Evolutionary conservation across 2,797 vertebrate genomes (phyloP), one percentile per base, ranked within the genome.

Genomic region (Silurus aristotelis): DNA sequence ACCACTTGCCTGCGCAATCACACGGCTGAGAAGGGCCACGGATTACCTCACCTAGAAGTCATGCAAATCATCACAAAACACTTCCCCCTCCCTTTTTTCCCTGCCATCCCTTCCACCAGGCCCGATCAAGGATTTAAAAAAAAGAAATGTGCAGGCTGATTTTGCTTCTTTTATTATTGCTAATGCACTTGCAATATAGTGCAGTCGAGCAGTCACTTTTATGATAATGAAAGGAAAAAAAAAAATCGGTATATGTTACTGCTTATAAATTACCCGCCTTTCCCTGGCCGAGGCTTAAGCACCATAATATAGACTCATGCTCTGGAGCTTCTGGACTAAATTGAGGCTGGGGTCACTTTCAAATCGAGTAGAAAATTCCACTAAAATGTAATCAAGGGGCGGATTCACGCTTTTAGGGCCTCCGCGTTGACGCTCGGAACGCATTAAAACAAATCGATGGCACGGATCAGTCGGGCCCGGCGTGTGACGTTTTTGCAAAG

Each of bases 1-100:
- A 90, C 91, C 75, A 71, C 90, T 90, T 89, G 88, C 91, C 89
- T 87, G 86, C 48, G 68, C 85, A 85, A 87, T 80, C 88, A 88
- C 77, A 83, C 70, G 83, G 85, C 86, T 82, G 83, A 87, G 90
- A 63, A 82, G 73, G 88, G 86, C 85, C 80, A 85, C 63, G 80
- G 67, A 87, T 85, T 87, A 87, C 85, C 84, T 88, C 83, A 86
- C 83, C 60, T 68, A 85, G 60, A 88, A 89, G 89, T 90, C 89
- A 87, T 87, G 80, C 87, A 83, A 82, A 31, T 88, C 84, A 83
- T 85, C 82, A 85, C 82, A 48, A 81, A 10, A 17, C 22, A 10
- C 46, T 1, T 46, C 46, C 25, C 25, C 63, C 20, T 12, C 68
- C 38, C 70, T 1, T 31, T 17, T 12, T 4, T 9, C 22, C n/a